Base-by-base conservation (phyloP, 2,113 vertebrate genomes). In the Mastomys coucha region DNA sequence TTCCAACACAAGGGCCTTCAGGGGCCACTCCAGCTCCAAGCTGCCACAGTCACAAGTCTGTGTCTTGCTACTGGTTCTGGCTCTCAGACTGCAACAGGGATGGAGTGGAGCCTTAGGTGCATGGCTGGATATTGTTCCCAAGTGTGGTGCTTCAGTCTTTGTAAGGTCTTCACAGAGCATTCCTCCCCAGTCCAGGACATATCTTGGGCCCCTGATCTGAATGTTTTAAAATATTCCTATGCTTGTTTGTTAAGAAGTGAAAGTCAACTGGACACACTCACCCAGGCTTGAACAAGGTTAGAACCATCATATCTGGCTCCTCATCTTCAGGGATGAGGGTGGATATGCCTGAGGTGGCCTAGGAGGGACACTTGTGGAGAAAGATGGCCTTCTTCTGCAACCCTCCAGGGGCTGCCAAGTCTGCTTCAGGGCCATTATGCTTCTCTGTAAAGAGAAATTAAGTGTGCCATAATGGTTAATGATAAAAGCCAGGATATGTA, bases 31-130 rank as follows among this genome's bases (percentile, higher is more conserved):
- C 28, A 39, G 22, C 81, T 63, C 56, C 20, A 20, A 16, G 36
- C 36, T 11, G 9, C 7, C 5, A 2, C 2, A 6, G 17, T 6
- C 4, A 0, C 12, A 78, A 22, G 19, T 17, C 3, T 4, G 9
- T 0, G 39, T 8, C 42, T 7, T 42, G 9, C 10, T 49, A 4
- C 28, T 36, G 31, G 1, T 7, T 14, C 53, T 19, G 56, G 45
- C 31, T 19, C 13, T 20, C 31, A 28, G 36, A 11, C 24, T 2
- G 24, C 5, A 39, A 17, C 56, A 80, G 51, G 17, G 33, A 11
- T 9, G 2, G 77, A 80, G 78, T 8, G 12, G 20, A 84, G 1
- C 12, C 26, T 7, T 39, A 39, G 1, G 10, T 16, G 3, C 5
- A n/a, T 9, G 53, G 36, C 22, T 42, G n/a, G 36, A 4, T 24